phyloP scores from a whole-genome alignment of 2,113 vertebrate species.

The Pluvianellus socialis region DNA sequence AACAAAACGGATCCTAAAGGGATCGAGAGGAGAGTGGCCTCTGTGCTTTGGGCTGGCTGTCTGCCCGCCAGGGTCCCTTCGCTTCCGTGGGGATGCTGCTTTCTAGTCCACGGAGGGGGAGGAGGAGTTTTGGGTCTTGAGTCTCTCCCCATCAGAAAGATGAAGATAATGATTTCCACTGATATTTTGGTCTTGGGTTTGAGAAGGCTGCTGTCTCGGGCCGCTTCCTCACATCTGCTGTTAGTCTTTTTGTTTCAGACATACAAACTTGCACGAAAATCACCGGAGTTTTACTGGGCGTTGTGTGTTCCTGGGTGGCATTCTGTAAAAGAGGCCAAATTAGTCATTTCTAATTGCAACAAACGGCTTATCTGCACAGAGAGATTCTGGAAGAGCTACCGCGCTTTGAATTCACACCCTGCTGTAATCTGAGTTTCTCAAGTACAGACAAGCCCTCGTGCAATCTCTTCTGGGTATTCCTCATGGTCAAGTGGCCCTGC shows the following conservation, averaged over 20 bases:
- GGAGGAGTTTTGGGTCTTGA: background rate
- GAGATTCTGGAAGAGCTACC: background rate
- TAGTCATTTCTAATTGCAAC: conserved; percentile 38
- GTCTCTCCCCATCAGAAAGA: background rate
- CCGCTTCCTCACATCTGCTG: background rate
- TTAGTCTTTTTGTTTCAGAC: background rate
- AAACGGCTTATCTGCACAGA: background rate
- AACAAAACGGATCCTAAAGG: background rate
- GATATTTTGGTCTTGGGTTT: background rate
- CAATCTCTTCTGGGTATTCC: background rate
- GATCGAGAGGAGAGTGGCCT: accelerated
- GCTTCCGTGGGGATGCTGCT: accelerated
- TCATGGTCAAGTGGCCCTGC: background rate
- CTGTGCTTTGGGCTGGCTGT: background rate
- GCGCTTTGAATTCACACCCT: background rate
- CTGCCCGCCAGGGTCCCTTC: background rate
- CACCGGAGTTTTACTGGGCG: background rate
- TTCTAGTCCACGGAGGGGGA: background rate
- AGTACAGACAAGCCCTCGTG: background rate
- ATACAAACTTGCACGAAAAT: background rate
- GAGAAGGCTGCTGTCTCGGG: background rate
- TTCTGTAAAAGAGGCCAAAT: background rate
- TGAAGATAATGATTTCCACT: background rate
- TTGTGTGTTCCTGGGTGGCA: background rate
- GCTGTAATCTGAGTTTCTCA: background rate